A percentile compares a stretch with the other conserved stretches of the same genome.
phyloP scores from a whole-genome alignment of 2,113 vertebrate genomes.

The Mustela lutreola region DNA sequence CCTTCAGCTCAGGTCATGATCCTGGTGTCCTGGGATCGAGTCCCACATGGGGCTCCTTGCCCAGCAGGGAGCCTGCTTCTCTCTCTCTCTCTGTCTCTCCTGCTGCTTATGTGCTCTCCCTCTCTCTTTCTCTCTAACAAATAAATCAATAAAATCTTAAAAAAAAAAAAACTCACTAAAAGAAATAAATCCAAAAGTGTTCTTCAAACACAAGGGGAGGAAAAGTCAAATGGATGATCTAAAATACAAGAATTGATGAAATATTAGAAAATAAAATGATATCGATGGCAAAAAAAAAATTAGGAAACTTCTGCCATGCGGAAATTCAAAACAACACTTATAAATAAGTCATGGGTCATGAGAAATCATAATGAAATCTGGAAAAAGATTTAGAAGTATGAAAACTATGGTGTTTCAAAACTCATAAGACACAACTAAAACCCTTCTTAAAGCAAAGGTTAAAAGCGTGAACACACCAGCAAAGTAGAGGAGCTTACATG shows the following conservation, averaged over 20 bases:
- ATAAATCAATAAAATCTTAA: too few relatives aligned
- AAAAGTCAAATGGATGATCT: neutral
- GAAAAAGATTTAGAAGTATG: neutral
- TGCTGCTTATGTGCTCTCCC: too few relatives aligned
- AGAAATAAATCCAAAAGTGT: neutral
- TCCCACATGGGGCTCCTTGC: too few relatives aligned
- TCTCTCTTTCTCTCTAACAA: too few relatives aligned
- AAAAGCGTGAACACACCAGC: neutral
- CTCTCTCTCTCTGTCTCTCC: too few relatives aligned
- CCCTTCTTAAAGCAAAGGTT: neutral
- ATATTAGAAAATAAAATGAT: neutral
- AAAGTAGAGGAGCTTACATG: neutral
- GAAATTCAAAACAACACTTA: neutral
- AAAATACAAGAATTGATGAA: neutral
- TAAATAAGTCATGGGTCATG: neutral
- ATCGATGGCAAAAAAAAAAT: neutral
- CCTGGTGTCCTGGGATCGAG: too few relatives aligned
- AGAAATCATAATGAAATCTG: neutral
- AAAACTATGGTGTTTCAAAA: neutral
- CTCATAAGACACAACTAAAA: neutral
- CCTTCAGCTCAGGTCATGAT: too few relatives aligned
- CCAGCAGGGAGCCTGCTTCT: too few relatives aligned
- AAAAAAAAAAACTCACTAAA: neutral
- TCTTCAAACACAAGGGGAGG: neutral
- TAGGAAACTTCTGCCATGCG: neutral